Conservation (phyloP, 2,113 vertebrate species). For the Halcyon senegalensis region DNA sequence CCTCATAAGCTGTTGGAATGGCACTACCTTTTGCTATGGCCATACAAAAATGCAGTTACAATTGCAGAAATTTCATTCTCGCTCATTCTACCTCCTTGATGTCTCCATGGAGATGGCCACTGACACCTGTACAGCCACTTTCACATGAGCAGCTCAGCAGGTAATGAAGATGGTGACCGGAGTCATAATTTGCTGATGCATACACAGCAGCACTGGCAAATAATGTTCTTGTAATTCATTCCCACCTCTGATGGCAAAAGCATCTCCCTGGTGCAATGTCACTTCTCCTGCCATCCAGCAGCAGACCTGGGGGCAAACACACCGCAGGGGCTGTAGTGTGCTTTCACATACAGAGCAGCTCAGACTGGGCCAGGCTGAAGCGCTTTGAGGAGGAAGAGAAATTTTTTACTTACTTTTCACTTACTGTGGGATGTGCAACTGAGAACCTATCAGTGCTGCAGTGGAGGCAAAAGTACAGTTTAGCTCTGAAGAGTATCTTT, state of each 20-base stretch:
- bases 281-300: neutral
- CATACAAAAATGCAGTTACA: neutral
- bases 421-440: neutral
- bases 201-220: neutral
- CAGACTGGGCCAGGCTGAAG: neutral
- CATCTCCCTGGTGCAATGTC: neutral
- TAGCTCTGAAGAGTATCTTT: neutral
- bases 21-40: neutral
- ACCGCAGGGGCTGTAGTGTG: fast-evolving
- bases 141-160: neutral
- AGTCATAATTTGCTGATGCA: neutral
- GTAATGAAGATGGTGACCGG: neutral
- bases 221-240: neutral
- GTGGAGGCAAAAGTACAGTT: neutral
- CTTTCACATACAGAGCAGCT: neutral
- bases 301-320: neutral
- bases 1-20: neutral
- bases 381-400: neutral
- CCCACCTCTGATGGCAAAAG: neutral
- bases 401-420: neutral
- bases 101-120: neutral
- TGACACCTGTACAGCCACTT: neutral
- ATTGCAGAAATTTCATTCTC: neutral
- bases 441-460: neutral
- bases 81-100: neutral